These are phyloP conservation scores for Ellobium chinense DNA, from an alignment of 2,888 invertebrate genomes.

Conservation along the genomic window DNA sequence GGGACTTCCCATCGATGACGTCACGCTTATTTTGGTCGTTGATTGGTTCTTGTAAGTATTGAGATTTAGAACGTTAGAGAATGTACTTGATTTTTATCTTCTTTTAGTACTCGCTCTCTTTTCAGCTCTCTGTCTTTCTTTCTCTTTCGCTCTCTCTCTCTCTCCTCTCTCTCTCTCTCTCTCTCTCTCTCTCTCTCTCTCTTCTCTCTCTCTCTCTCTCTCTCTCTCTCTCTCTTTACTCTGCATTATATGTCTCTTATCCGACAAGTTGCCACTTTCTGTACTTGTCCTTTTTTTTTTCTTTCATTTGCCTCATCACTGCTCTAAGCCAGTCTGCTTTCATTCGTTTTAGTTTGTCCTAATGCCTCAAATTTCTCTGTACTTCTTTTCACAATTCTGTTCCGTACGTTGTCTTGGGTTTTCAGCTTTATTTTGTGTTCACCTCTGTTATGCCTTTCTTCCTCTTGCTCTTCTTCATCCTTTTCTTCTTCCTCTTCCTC, in stretches of 20 bases:
- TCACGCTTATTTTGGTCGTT: constrained; percentile 80
- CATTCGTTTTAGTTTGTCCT: not conserved
- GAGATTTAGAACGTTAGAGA: too few species aligned
- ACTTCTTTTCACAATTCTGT: constrained; percentile 12
- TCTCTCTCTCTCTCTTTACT: not conserved
- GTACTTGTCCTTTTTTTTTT: not conserved
- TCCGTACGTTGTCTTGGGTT: not conserved
- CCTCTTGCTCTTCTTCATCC: constrained; percentile 3
- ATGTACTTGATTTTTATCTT: constrained; percentile 8
- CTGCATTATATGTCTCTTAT: too few species aligned
- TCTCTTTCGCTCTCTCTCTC: constrained; percentile 18
- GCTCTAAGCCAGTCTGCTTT: not conserved
- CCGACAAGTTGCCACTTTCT: not conserved
- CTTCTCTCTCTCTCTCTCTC: not conserved
- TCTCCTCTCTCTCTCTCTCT: constrained; percentile 4
- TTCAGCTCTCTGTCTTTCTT: constrained; percentile 10
- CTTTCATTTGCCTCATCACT: not conserved
- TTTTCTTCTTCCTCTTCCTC: not conserved
- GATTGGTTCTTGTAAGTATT: constrained; percentile 80
- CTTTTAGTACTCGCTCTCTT: constrained; percentile 6
- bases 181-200: constrained; percentile 5
- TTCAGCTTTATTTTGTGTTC: not conserved
- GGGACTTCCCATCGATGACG: constrained; percentile 80
- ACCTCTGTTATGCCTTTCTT: constrained; percentile 2
- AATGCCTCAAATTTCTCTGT: not conserved